Evolutionary conservation across 2,797 vertebrate genomes (phyloP), one percentile per base, ranked within the genome.

Genomic region (Australoheros facetus): DNA sequence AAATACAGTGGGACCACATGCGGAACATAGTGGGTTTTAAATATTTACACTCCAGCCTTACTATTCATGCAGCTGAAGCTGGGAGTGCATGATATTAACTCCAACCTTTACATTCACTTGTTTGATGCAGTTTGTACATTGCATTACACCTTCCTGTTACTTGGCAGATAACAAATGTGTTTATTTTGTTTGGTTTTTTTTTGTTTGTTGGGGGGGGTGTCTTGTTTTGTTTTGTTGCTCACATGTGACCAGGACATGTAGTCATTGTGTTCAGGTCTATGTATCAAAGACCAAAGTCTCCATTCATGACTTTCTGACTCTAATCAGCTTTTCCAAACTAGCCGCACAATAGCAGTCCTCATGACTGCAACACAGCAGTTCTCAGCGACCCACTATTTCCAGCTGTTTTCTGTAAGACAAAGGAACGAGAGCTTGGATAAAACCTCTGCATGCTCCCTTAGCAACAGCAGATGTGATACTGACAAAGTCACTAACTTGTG

Each of bases 1-100:
- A 60, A 54, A 64, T 37, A 58, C 55, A 74, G 54, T 32, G 5
- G 37, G 78, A 75, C 64, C 32, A 58, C 53, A 81, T 69, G 45
- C 37, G 58, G 45, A 77, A 74, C 42, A 26, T 53, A 21, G 30
- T 10, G 1, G 4, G 45, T 55, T 34, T 76, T 13, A 70, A 72
- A 83, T 75, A 80, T 60, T 78, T 32, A 72, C 51, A 30, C 26
- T 55, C 34, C 60, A 23, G 28, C 32, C 39, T 60, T 37, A 42
- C 78, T 42, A 82, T 56, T 77, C 30, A 71, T 26, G 53, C 28
- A 53, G 58, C 39, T 77, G n/a, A 81, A 45, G 16, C 57, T 30
- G 19, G 39, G 4, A 23, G 57, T n/a, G 37, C 3, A 4, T 45
- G 4, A 16, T 48, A 7, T 53, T 42, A 69, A 37, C 39, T 32